These are phyloP conservation scores for Sinonovacula constricta DNA, from an alignment of 1,140 invertebrate species.

Conservation along the genomic window DNA sequence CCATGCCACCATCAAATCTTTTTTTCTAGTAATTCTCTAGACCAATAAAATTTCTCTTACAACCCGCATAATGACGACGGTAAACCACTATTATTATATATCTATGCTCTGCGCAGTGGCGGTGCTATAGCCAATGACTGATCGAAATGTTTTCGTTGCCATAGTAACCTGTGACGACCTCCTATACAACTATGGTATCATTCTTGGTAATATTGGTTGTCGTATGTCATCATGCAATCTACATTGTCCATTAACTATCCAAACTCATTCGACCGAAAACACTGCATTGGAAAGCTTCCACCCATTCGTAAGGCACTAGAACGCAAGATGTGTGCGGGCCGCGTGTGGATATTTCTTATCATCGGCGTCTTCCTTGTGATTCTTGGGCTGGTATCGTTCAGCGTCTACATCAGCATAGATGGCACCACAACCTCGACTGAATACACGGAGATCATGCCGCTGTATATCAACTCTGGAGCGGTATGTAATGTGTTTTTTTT, in stretches of 20 bases:
- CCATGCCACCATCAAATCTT: too few relatives aligned
- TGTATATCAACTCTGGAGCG: slow-evolving; percentile 54
- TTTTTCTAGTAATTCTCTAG: too few relatives aligned
- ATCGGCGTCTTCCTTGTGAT: slow-evolving; percentile 58
- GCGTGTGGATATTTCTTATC: slow-evolving; percentile 64
- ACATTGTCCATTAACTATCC: background rate
- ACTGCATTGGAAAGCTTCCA: background rate
- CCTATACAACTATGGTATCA: too few relatives aligned
- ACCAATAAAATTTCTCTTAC: too few relatives aligned
- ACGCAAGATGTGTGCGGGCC: slow-evolving; percentile 44
- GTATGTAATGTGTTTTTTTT: slow-evolving; percentile 51
- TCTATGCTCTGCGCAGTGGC: too few relatives aligned
- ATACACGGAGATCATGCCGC: slow-evolving; percentile 61
- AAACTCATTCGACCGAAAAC: background rate
- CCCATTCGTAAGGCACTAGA: background rate
- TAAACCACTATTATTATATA: too few relatives aligned
- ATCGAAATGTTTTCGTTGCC: too few relatives aligned
- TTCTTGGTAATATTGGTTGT: too few relatives aligned
- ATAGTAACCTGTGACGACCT: too few relatives aligned
- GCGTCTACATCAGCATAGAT: slow-evolving; percentile 60
- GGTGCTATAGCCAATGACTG: too few relatives aligned
- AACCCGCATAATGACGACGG: too few relatives aligned
- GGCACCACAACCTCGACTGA: slow-evolving; percentile 55
- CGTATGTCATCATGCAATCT: too few relatives aligned
- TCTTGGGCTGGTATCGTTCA: slow-evolving; percentile 55